These are phyloP conservation scores for Calidris pugnax DNA, from an alignment of 2,113 vertebrate genomes.

Conservation along the genomic window DNA sequence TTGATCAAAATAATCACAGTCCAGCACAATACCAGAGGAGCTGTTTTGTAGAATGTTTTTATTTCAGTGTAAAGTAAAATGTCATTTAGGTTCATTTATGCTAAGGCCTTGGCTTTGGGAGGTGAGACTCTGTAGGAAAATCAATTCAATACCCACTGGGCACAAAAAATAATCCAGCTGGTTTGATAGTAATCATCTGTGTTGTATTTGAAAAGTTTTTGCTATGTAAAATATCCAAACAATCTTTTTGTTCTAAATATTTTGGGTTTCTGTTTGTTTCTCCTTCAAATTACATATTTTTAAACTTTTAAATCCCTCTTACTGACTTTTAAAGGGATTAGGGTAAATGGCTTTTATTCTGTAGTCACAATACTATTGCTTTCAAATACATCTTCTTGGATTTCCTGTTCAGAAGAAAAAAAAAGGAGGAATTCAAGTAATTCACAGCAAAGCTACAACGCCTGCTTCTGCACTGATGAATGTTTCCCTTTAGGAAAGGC, in stretches of 20 bases:
- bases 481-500: conserved; percentile 71
- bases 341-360: conserved; percentile 37
- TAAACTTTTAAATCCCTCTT: conserved; percentile 8
- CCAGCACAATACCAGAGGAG: not conserved
- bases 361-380: conserved; percentile 21
- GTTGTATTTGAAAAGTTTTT: conserved; percentile 19
- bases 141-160: not conserved
- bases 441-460: conserved; percentile 51
- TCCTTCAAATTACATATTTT: conserved; percentile 7
- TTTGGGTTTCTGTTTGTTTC: not conserved
- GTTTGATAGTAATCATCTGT: not conserved
- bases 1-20: not conserved
- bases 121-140: not conserved
- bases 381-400: conserved; percentile 59
- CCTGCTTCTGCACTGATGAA: conserved; percentile 66
- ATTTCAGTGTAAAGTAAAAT: not conserved
- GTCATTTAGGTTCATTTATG: not conserved
- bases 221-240: not conserved
- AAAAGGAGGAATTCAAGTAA: conserved; percentile 69
- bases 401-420: conserved; percentile 50
- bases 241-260: not conserved
- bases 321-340: conserved; percentile 41
- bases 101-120: not conserved
- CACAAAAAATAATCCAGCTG: not conserved
- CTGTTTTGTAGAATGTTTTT: not conserved